These are phyloP conservation scores for Pseudopodoces humilis DNA, from an alignment of 2,113 vertebrate genomes.

Conservation along the genomic window DNA sequence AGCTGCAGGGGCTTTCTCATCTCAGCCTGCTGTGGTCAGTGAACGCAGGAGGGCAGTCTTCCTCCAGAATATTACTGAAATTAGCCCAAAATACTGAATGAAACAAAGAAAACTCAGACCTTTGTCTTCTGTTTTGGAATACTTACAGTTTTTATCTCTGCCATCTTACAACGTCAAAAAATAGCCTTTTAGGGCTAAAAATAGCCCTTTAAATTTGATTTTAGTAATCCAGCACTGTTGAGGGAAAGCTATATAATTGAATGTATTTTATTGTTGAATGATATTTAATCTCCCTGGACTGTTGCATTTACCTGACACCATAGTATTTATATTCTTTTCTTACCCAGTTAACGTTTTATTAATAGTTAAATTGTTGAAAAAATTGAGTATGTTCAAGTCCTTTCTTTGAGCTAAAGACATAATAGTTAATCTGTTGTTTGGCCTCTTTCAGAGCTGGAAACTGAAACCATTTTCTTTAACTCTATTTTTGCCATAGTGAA, in stretches of 20 bases:
- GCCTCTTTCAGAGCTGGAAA: background rate
- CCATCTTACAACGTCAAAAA: background rate
- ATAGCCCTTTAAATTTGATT: background rate
- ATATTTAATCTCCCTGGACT: background rate
- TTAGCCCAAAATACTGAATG: background rate
- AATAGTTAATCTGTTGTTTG: background rate
- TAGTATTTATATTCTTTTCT: background rate
- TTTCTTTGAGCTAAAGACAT: background rate
- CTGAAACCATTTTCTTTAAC: background rate
- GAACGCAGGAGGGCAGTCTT: conserved; percentile 74
- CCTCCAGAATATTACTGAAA: background rate
- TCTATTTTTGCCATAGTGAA: background rate
- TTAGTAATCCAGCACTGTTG: background rate
- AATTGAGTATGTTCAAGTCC: background rate
- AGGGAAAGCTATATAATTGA: background rate
- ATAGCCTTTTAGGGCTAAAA: background rate
- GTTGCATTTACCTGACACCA: background rate
- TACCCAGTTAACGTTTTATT: background rate
- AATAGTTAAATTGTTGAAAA: background rate
- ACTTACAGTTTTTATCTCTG: background rate
- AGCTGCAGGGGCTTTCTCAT: background rate
- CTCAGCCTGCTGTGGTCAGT: background rate
- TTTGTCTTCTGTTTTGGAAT: conserved; percentile 32
- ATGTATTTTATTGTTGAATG: background rate
- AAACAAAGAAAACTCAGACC: conserved; percentile 61